These are phyloP conservation scores for Sisyra nigra DNA, from an alignment of 2,888 invertebrate genomes.

Conservation along the genomic window DNA sequence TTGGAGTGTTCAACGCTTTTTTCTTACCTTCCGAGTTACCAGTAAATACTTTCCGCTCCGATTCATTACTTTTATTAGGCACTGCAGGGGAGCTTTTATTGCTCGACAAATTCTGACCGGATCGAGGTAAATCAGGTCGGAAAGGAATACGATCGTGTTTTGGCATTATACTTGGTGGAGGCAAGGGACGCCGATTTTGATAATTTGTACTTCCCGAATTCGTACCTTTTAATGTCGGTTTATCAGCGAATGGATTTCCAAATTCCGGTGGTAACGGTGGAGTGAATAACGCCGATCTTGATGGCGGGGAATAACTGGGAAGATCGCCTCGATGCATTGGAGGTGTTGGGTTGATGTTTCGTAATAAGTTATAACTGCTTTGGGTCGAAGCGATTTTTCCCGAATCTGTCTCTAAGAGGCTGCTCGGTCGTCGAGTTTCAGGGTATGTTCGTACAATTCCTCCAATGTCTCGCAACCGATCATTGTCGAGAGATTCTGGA, in stretches of 20 bases:
- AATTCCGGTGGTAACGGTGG: slow-evolving; percentile 74
- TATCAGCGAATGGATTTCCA: slow-evolving; percentile 75
- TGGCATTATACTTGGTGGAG: slow-evolving; percentile 68
- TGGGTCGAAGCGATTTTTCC: slow-evolving; percentile 8
- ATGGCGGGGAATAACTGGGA: slow-evolving; percentile 71
- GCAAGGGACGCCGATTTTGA: slow-evolving; percentile 59
- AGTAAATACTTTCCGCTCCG: slow-evolving; percentile 15
- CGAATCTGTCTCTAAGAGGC: slow-evolving; percentile 6
- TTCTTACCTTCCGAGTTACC: slow-evolving; percentile 36
- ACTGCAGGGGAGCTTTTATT: background rate
- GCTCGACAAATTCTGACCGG: slow-evolving; percentile 3
- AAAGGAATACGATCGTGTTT: slow-evolving; percentile 73
- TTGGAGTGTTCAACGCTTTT: slow-evolving; percentile 59
- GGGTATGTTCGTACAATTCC: slow-evolving; percentile 7
- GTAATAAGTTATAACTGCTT: slow-evolving; percentile 35
- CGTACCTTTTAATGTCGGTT: slow-evolving; percentile 67
- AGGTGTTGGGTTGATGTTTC: slow-evolving; percentile 41
- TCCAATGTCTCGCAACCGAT: slow-evolving; percentile 4
- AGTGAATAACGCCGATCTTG: slow-evolving; percentile 57
- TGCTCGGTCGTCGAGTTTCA: slow-evolving; percentile 7
- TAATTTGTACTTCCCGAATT: slow-evolving; percentile 43
- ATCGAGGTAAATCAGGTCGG: slow-evolving; percentile 41
- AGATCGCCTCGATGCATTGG: slow-evolving; percentile 48
- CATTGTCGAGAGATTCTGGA: slow-evolving; percentile 6
- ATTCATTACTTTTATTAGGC: slow-evolving; percentile 8